A percentile compares a stretch with the other conserved stretches of the same genome.
phyloP scores from a whole-genome alignment of 2,797 vertebrate species.

The Spondyliosoma cantharus region DNA sequence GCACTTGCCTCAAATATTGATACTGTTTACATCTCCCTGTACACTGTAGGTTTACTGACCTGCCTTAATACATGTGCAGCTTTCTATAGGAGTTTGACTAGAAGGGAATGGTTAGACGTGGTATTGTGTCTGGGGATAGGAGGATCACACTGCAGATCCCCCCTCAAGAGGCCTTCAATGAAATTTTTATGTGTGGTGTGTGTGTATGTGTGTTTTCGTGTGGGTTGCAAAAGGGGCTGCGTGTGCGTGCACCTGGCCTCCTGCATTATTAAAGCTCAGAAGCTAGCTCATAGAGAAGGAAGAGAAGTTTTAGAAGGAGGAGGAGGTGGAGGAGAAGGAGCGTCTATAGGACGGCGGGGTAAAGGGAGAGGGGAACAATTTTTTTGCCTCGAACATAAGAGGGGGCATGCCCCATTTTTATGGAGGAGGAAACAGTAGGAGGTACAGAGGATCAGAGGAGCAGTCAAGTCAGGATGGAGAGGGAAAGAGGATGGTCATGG shows the following conservation, averaged over 20 bases:
- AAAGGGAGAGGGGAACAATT: conserved; percentile 14
- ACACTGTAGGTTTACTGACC: conserved; percentile 20
- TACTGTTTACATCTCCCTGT: conserved; percentile 17
- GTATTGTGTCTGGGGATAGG: conserved; percentile 62
- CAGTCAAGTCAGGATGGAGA: conserved; percentile 30
- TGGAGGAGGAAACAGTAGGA: conserved; percentile 36
- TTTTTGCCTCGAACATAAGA: conserved; percentile 47
- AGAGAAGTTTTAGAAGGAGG: conserved; percentile 63
- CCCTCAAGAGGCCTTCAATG: conserved; percentile 70
- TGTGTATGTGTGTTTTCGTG: conserved; percentile 64
- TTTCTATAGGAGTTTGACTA: conserved; percentile 44
- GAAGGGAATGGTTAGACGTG: conserved; percentile 49
- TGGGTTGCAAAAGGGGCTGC: conserved; percentile 69
- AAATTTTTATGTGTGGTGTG: conserved; percentile 80
- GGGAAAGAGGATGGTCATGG: not conserved
- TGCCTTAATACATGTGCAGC: conserved; percentile 34
- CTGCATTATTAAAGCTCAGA: conserved; percentile 84
- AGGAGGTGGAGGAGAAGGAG: conserved; percentile 26
- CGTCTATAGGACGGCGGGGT: conserved; percentile 18
- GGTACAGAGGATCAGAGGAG: conserved; percentile 42
- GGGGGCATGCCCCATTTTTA: conserved; percentile 37
- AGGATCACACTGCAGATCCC: conserved; percentile 72
- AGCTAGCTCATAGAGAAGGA: conserved; percentile 62
- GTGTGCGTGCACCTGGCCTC: conserved; percentile 79
- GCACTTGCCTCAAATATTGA: conserved; percentile 51